Base-by-base conservation (phyloP, 92 coral and sea anemone genomes). In the Epizoanthus rinbou region DNA sequence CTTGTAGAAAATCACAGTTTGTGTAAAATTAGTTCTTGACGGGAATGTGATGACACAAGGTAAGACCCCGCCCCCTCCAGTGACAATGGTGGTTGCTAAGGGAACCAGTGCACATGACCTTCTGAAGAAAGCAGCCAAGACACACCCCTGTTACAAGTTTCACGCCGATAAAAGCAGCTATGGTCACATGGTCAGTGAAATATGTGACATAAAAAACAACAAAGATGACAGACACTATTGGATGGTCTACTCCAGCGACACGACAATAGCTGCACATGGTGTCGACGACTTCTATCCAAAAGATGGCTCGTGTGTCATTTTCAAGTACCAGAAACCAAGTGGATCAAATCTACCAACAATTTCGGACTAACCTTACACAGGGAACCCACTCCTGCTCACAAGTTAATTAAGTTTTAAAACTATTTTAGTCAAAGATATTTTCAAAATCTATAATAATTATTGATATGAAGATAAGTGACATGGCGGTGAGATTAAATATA, bases 211-310 rank as follows among this genome's bases (percentile, higher is more conserved):
- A 72, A 41, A 24, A 6, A 69, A 57, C 13, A 79, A 84, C 22
- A 81, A 78, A 0, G 82, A 74, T 11, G 84, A 85, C 16, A 87
- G 85, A 50, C 31, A 52, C 8, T 93, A 91, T 71, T 95, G 98
- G 98, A 21, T 89, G 89, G 64, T 95, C 7, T 87, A 87, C 72
- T 56, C 86, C 56, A 83, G 83, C 64, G 86, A 87, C 0, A 86
- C 45, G 19, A 81, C 80, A 17, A 1, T 78, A 2, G 88, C 98
- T 1, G 19, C 85, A 2, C 72, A 79, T 54, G 98, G 98, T 11
- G 83, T 95, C 24, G 98, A 95, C 64, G 87, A 86, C 17, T 85
- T 92, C 21, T 80, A 45, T 37, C 98, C 98, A 17, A 83, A 82
- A 58, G 66, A 91, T 50, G 95, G 91, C 13, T 82, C 94, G 11